Base-by-base conservation (phyloP, 2,888 invertebrate genomes). In the Theristus sp. region DNA sequence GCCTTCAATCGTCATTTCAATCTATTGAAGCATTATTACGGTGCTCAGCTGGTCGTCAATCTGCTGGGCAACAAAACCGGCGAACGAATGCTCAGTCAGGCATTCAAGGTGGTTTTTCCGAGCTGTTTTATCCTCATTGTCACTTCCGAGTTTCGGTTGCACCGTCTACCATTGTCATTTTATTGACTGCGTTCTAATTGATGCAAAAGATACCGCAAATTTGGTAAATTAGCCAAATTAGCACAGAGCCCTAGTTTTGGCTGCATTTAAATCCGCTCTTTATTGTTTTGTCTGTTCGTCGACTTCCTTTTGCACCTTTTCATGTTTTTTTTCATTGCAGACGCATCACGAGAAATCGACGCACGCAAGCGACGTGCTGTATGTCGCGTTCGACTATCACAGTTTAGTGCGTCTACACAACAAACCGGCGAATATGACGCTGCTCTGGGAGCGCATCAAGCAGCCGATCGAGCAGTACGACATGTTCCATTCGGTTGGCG, bases 311-410 rank as follows among this genome's bases (percentile, higher is more conserved):
- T n/a, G n/a, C n/a, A n/a, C n/a, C n/a, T n/a, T n/a, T n/a, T n/a
- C n/a, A n/a, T n/a, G n/a, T 38, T 38, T 38, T 13, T 61, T 65
- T 59, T 64, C 65, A 62, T 73, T 75, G 61, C 74, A 83, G 79
- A 85, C 84, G 72, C 91, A 90, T 75, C 84, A 87, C 67, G 83
- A 83, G 73, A 84, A 85, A 68, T 90, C 90, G 0, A 77, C 80
- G 1, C 86, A 88, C 74, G 70, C 73, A 27, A 78, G 79, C 64
- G 87, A 89, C 75, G 82, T 93, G 28, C 83, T 85, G 1, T 89
- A 91, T 74, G 82, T 94, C 47, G 82, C 89, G 58, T 98, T 90
- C 77, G 98, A 98, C 76, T 96, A 94, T 74, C 96, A 96, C 74
- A 86, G 89, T 72, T 89, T 93, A 53, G 78, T 88, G 89, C 63